Percentiles rank a stretch among this genome's conserved stretches.
phyloP scores from a whole-genome alignment of 1,140 invertebrate genomes.

The Drosophila watanabei region DNA sequence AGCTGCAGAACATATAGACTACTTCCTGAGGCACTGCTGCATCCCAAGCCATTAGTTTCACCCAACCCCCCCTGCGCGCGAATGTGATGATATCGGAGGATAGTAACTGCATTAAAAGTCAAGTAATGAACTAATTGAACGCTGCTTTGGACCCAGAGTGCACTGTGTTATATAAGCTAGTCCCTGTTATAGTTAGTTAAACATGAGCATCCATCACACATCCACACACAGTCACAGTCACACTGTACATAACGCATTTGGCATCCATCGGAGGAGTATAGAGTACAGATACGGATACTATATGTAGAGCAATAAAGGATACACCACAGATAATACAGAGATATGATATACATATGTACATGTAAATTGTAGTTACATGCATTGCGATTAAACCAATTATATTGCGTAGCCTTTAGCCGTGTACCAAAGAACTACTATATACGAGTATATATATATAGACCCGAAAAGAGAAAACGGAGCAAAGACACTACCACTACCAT shows the following conservation, averaged over 20 bases:
- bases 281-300: conserved; percentile 50
- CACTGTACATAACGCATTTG: conserved; percentile 75
- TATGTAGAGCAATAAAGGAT: conserved; percentile 79
- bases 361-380: conserved; percentile 64
- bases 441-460: conserved; percentile 22
- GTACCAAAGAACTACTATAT: conserved; percentile 73
- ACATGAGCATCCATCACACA: conserved; percentile 39
- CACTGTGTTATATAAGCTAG: conserved; percentile 55
- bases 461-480: conserved; percentile 17
- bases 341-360: conserved; percentile 39
- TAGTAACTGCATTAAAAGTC: conserved; percentile 30
- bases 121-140: conserved; percentile 42
- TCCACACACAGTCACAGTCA: conserved; percentile 19
- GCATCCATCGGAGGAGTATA: conserved; percentile 35
- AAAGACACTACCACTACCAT: conserved; percentile 46
- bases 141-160: conserved; percentile 28
- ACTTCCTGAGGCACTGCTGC: conserved; percentile 28
- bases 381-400: conserved; percentile 58
- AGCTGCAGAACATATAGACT: conserved; percentile 41
- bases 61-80: conserved; percentile 29
- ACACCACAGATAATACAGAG: conserved; percentile 55
- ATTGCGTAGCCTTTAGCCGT: conserved; percentile 79
- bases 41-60: conserved; percentile 30
- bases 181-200: conserved; percentile 76
- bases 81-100: conserved; percentile 59